phyloP scores from a whole-genome alignment of 1,140 invertebrate genomes.

The Asobara japonica region DNA sequence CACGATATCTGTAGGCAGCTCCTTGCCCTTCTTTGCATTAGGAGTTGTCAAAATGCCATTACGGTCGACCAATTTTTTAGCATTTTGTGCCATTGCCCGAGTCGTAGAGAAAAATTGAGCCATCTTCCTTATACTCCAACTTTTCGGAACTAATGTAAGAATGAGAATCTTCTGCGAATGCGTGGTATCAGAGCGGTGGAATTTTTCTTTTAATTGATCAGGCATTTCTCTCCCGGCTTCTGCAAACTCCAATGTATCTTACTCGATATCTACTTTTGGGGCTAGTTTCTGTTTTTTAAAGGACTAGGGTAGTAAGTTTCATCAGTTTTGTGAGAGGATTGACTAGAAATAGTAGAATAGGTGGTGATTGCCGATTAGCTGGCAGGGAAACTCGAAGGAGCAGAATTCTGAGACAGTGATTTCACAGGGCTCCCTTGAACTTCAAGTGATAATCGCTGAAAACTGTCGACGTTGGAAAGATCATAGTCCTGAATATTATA shows the following conservation, averaged over 20 bases:
- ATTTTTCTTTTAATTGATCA: neutral
- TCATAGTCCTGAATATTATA: too few species aligned
- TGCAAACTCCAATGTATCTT: neutral
- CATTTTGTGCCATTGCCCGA: too few species aligned
- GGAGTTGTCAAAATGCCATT: too few species aligned
- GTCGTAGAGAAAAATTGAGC: too few species aligned
- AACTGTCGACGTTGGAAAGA: too few species aligned
- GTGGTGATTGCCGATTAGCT: neutral
- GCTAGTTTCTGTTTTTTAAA: neutral
- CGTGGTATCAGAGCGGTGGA: neutral
- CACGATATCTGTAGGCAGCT: conserved; percentile 1
- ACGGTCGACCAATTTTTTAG: too few species aligned
- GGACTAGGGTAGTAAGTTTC: neutral
- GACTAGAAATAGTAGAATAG: neutral
- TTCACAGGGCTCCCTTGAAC: too few species aligned
- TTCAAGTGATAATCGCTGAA: too few species aligned
- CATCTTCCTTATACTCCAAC: too few species aligned
- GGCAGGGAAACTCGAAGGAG: neutral
- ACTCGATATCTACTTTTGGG: too few species aligned
- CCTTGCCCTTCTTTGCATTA: too few species aligned
- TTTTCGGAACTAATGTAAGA: neutral
- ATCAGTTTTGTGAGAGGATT: neutral
- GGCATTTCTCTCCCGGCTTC: neutral
- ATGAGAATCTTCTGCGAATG: neutral
- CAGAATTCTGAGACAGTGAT: neutral